phyloP scores from a whole-genome alignment of 2,888 invertebrate genomes.

The Deroplatys truncata region DNA sequence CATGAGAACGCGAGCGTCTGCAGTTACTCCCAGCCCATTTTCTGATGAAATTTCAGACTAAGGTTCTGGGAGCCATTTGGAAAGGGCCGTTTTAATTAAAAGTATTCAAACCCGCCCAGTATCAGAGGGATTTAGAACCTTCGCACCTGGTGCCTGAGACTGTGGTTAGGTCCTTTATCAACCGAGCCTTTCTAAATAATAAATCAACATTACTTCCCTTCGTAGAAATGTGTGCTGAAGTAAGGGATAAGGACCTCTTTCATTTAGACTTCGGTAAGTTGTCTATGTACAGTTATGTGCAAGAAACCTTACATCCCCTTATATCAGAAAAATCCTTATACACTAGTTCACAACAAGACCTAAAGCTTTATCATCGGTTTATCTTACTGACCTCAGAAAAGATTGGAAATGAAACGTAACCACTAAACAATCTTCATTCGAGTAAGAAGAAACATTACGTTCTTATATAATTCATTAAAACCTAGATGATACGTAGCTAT shows the following conservation, averaged over 20 bases:
- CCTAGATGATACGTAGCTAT: too few relatives aligned
- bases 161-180: not conserved
- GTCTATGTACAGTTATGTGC: not conserved
- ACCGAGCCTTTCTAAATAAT: not conserved
- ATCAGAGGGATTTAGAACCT: not conserved
- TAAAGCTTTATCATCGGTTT: too few relatives aligned
- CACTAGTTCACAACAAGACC: too few relatives aligned
- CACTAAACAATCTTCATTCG: too few relatives aligned
- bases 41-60: not conserved
- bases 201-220: not conserved
- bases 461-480: too few relatives aligned
- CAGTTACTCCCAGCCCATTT: not conserved
- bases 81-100: not conserved
- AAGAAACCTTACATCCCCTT: not conserved
- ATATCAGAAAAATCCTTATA: too few relatives aligned
- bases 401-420: too few relatives aligned
- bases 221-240: not conserved
- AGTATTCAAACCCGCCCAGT: not conserved
- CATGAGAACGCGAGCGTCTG: not conserved
- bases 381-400: too few relatives aligned
- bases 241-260: not conserved
- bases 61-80: not conserved
- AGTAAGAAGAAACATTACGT: too few relatives aligned
- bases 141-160: not conserved
- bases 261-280: not conserved